These are phyloP conservation scores for Merluccius polli DNA, from an alignment of 2,797 vertebrate genomes.

Conservation along the genomic window DNA sequence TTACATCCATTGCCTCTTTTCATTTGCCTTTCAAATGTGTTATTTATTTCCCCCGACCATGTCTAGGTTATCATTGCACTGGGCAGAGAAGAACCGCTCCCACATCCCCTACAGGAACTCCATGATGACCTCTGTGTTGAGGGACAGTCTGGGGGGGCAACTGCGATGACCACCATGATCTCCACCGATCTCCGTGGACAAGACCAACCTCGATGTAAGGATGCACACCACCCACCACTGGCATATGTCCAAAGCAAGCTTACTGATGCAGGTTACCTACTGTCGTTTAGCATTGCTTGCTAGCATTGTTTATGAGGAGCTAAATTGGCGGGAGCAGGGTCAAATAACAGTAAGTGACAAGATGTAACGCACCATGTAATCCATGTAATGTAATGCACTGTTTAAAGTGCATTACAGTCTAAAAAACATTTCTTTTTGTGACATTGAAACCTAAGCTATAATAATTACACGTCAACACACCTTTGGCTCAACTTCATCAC, in stretches of 20 bases:
- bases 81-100: slow-evolving; percentile 86
- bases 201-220: slow-evolving; percentile 83
- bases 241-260: background rate
- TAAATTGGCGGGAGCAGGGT: background rate
- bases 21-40: background rate
- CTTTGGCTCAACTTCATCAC: background rate
- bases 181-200: slow-evolving; percentile 87
- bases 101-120: slow-evolving; percentile 97
- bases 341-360: background rate
- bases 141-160: slow-evolving; percentile 97
- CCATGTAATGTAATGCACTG: no score
- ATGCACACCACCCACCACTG: background rate
- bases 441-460: no score
- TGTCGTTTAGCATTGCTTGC: background rate
- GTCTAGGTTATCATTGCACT: slow-evolving; percentile 92
- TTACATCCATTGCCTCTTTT: background rate
- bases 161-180: slow-evolving; percentile 97
- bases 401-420: no score
- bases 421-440: no score
- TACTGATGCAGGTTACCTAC: background rate
- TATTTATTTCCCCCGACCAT: background rate
- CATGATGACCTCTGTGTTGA: slow-evolving; percentile 94
- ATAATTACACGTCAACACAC: no score
- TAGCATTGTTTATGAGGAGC: background rate
- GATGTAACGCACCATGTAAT: no score